phyloP scores from a whole-genome alignment of 2,888 invertebrate genomes.

The Drosophila parthenogenetica region DNA sequence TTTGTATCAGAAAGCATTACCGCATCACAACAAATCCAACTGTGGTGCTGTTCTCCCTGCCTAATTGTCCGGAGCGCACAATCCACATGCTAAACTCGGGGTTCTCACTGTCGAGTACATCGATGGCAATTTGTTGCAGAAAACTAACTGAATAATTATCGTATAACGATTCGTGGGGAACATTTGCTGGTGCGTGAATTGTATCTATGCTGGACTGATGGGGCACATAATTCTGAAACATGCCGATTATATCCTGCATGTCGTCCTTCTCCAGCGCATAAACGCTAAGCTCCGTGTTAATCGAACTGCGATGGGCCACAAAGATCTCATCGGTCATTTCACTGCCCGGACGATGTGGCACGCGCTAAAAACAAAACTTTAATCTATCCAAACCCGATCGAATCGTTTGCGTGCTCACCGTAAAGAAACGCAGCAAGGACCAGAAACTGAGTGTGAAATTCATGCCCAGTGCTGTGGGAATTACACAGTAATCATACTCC shows the following conservation, averaged over 20 bases:
- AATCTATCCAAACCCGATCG: too few species aligned
- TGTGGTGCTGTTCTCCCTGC: slow-evolving; percentile 44
- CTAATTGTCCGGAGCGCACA: slow-evolving; percentile 65
- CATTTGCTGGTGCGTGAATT: background rate
- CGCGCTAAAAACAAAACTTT: slow-evolving; percentile 50
- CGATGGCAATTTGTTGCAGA: slow-evolving; percentile 45
- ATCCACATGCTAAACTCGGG: slow-evolving; percentile 60
- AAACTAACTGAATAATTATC: slow-evolving; percentile 1
- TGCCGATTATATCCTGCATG: slow-evolving; percentile 7
- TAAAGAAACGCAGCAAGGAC: slow-evolving; percentile 70
- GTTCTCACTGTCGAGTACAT: slow-evolving; percentile 56
- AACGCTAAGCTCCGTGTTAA: slow-evolving; percentile 72
- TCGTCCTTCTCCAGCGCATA: slow-evolving; percentile 52
- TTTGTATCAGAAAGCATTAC: slow-evolving; percentile 42
- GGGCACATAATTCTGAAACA: background rate
- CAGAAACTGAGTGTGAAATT: slow-evolving; percentile 41
- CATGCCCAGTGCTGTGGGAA: slow-evolving; percentile 57
- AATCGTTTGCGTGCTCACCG: slow-evolving; percentile 56
- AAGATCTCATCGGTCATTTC: slow-evolving; percentile 66
- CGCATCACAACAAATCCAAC: slow-evolving; percentile 77
- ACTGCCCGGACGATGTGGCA: slow-evolving; percentile 69
- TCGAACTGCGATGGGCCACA: slow-evolving; percentile 77
- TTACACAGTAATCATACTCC: slow-evolving; percentile 86
- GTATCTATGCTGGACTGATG: background rate
- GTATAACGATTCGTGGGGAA: background rate